A percentile compares a stretch with the other conserved stretches of the same genome.
Evolutionary conservation across 2,797 vertebrate species (phyloP).

Genomic region (Microctenopoma stevenorrisi): DNA sequence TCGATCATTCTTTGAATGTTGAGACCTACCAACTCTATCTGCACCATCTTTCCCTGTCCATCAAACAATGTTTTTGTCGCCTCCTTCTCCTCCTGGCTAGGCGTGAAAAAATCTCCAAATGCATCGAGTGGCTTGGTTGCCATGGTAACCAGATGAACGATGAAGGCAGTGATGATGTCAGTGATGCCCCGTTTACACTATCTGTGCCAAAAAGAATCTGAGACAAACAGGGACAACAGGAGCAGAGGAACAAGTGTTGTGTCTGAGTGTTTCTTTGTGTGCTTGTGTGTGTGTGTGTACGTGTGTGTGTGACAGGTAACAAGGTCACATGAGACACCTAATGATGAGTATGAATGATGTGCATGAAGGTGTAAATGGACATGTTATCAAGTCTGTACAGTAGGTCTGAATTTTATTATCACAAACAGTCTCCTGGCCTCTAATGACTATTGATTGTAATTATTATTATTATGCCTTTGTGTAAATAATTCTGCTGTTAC

Average conservation of each 20-base stretch:
- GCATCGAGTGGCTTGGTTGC: slow-evolving; percentile 52
- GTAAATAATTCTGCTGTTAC: no score
- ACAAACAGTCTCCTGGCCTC: no score
- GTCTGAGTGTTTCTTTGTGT: slow-evolving; percentile 13
- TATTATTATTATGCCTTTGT: no score
- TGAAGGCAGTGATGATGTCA: slow-evolving; percentile 67
- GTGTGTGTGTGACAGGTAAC: neutral
- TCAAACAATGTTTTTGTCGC: slow-evolving; percentile 7
- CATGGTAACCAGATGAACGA: slow-evolving; percentile 66
- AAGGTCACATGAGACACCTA: neutral
- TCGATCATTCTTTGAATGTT: neutral
- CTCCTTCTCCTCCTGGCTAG: slow-evolving; percentile 10
- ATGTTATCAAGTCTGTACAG: neutral
- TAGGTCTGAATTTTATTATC: neutral
- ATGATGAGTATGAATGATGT: no score
- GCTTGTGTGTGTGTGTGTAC: neutral
- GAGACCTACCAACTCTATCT: slow-evolving; percentile 27
- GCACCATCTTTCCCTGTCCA: neutral
- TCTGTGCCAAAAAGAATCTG: slow-evolving; percentile 1
- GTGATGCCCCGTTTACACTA: slow-evolving; percentile 34
- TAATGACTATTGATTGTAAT: no score
- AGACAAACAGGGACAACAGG: slow-evolving; percentile 12
- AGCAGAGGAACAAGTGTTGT: neutral
- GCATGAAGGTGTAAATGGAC: neutral
- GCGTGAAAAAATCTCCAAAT: slow-evolving; percentile 27